Base-by-base conservation (phyloP, 2,797 vertebrate species). In the Kryptolebias ocellatus region DNA sequence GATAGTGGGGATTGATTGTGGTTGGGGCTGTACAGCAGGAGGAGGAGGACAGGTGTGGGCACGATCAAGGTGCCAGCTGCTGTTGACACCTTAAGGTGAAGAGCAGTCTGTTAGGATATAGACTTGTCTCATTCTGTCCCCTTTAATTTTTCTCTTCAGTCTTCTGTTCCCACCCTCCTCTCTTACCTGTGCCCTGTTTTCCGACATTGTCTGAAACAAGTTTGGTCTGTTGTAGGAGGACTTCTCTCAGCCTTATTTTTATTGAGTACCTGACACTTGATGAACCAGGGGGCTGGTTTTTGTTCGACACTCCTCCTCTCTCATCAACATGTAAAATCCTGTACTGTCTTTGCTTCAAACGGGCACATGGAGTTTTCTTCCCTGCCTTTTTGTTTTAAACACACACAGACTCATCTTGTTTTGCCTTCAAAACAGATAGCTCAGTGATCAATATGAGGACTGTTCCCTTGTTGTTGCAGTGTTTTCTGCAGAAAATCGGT, bases 51-150 rank as follows among this genome's bases (percentile, higher is more conserved):
- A 85, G 88, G 75, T 89, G 80, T 77, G 80, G 68, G 53, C 67
- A 65, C 57, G 64, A 78, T 66, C 57, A 29, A 59, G 60, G 72
- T 78, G 79, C 77, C 84, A 85, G 87, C 78, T 85, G 80, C 64
- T 86, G 84, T 85, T 83, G 79, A 82, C 83, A 85, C 85, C 72
- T 84, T 56, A 64, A 84, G 83, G 84, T 87, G 85, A 86, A 60
- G 78, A 78, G 64, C 71, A 64, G 74, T 79, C 76, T 78, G 66
- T 55, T 51, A 69, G 46, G 72, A 72, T 72, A 81, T 74, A 75
- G 80, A 78, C 74, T 79, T 70, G 77, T 80, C 78, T 84, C 57
- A 64, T 18, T 74, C 72, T 74, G 76, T 80, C 83, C 65, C 67
- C 59, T 79, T 65, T 75, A 73, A 86, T 87, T 53, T 60, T 27